Evolutionary conservation across 2,113 vertebrate species (phyloP), one percentile per base, ranked within the genome.

Genomic region (Copsychus sechellarum): DNA sequence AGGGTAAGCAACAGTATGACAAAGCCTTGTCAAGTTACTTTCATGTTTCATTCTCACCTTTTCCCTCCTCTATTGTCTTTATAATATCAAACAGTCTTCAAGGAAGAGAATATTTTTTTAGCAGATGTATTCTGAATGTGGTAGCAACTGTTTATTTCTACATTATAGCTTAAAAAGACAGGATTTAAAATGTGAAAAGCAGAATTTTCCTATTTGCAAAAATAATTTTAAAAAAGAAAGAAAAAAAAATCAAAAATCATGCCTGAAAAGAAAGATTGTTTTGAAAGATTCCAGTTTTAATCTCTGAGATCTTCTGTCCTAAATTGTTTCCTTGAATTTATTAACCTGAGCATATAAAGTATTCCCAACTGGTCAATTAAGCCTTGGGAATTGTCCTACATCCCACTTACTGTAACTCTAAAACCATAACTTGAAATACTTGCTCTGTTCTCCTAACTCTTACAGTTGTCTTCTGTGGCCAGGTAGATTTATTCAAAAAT

Each of bases 141-240:
- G 22, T 69, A 26, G 20, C 20, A 58, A 40, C 13, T 45, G 5
- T 65, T 58, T 66, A 23, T 74, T 86, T 88, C 50, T 86, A 23
- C 8, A 42, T 25, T 74, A n/a, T 34, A 26, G 13, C 15, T 74
- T 87, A 36, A 48, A 72, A 83, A 47, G 21, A 7, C 1, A 76
- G 42, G 9, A 61, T 89, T 84, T 95, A 17, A 40, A 23, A 38
- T 81, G 11, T 45, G 26, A 20, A 54, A 73, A 91, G 4, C 8
- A 38, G 6, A n/a, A 25, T 38, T 87, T 81, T 83, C 5, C 8
- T 56, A 48, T 60, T 64, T 67, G 10, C 0, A 56, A 62, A 79
- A 56, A 34, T 13, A 9, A 62, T 17, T 19, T 19, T 43, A 1
- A 13, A 3, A 2, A 21, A 2, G 36, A 12, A 4, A 3, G 2